Base-by-base conservation (phyloP, 2,888 invertebrate species). In the Tetramorium bicarinatum region DNA sequence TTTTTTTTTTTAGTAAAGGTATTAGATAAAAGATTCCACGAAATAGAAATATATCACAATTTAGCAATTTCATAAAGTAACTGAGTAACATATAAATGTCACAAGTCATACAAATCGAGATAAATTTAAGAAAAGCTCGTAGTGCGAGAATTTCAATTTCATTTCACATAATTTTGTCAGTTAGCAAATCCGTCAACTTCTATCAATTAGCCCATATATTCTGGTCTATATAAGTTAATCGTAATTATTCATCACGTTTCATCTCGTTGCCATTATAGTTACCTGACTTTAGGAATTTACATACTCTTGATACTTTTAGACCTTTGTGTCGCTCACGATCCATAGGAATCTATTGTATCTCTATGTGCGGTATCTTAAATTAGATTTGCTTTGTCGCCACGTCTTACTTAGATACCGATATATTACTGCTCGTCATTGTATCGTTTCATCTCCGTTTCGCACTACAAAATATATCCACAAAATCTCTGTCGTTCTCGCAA, bases 261-360 rank as follows among this genome's bases (percentile, higher is more conserved):
- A 66, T 88, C 88, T 88, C 88, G 85, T 90, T 89, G 88, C 83
- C 83, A 76, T 88, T 84, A 84, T 79, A 77, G 56, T 77, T 82
- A 82, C 38, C 41, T 64, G 80, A 85, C 77, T 74, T 34, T 86
- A 79, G 41, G 81, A 79, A 85, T 85, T 62, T 90, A 90, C 74
- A 84, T 83, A 44, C 72, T 62, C 64, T 11, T 66, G 64, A 76
- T 67, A 54, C 47, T 41, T 52, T 52, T 44, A 80, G 76, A 62
- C 67, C 64, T 84, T 62, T 81, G 15, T 59, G 38, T 77, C 76
- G 75, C 38, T 59, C 54, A 21, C 71, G 66, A 81, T 56, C 49
- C n/a, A 18, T 71, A 61, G 34, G 69, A 82, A 61, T 85, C 77
- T 80, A 69, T 84, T 72, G 66, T 67, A 67, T 61, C 49, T 80